Base-by-base conservation (phyloP, 2,797 vertebrate species). In the Chiloscyllium punctatum region DNA sequence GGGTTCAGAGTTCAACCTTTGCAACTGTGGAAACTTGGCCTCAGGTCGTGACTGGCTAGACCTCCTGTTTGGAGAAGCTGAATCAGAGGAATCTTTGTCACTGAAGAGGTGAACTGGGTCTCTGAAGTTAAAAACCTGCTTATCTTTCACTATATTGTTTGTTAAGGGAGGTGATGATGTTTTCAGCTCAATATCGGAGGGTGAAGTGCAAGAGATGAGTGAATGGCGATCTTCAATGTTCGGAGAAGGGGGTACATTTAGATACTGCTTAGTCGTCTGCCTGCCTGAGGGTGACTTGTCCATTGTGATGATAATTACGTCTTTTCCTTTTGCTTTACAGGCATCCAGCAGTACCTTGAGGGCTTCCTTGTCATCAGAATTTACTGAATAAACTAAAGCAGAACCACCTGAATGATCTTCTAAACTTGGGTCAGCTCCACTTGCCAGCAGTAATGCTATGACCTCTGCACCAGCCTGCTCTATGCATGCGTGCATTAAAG, bases 271-370 rank as follows among this genome's bases (percentile, higher is more conserved):
- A 0, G 98, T 98, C 53, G 97, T 98, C 96, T 98, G 98, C 96
- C 97, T 97, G 33, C 98, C 98, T 0, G 98, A 98, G 0, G 97
- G 97, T 0, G 98, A 98, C 96, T 97, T 99, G 84, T 98, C 98
- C 0, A 97, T 98, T 0, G 98, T 98, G 96, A 99, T 99, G 96
- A 99, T 99, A 96, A 99, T 99, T 8, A 99, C 98, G 94, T 99
- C 99, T 96, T 99, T 99, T 0, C 98, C 98, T 11, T 96, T 98
- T 0, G 98, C 98, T 96, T 98, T 98, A 96, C 97, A 98, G 95
- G 97, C 98, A 9, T 97, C 98, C 0, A 99, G 98, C 66, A 99
- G 95, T 96, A 99, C 96, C 95, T 97, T 97, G 79, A 99, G 97
- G 3, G 98, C 98, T 88, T 98, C 98, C 95, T 96, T 98, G 88